phyloP scores from a whole-genome alignment of 30 jellyfish, hydroid and myxozoan genomes.

The Cassiopea xamachana region DNA sequence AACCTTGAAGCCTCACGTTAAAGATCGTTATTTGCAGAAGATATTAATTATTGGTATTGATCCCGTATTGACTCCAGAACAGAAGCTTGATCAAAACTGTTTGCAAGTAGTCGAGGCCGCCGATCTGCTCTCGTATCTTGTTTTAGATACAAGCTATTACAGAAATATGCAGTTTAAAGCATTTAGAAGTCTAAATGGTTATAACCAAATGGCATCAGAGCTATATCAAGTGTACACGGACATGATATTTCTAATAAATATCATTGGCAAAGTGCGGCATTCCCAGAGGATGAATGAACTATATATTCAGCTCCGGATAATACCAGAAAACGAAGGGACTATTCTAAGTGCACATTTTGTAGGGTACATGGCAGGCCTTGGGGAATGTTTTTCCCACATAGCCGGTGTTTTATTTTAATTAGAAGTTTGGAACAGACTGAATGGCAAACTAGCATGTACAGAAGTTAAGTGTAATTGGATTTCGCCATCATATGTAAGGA shows the following conservation, averaged over 20 bases:
- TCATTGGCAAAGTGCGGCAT: constrained; percentile 60
- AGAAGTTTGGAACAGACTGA: constrained; percentile 65
- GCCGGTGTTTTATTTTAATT: constrained; percentile 50
- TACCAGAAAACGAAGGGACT: constrained; percentile 54
- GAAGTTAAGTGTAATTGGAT: constrained; percentile 64
- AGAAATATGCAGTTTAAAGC: constrained; percentile 3
- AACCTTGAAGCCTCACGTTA: background rate
- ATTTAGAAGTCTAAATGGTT: constrained; percentile 33
- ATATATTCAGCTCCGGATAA: constrained; percentile 41
- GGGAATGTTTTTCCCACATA: constrained; percentile 76
- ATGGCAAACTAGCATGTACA: constrained; percentile 73
- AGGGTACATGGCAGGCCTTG: constrained; percentile 66
- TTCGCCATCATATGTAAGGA: constrained; percentile 61
- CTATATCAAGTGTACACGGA: constrained; percentile 54
- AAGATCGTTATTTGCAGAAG: background rate
- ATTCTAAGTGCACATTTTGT: constrained; percentile 58
- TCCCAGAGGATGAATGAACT: constrained; percentile 72
- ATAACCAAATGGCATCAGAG: constrained; percentile 60
- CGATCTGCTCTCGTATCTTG: constrained; percentile 25
- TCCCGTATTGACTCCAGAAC: constrained; percentile 9
- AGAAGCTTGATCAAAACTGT: background rate
- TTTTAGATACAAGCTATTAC: background rate
- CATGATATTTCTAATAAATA: constrained; percentile 22
- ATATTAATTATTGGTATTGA: constrained; percentile 12
- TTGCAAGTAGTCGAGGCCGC: constrained; percentile 9